Base-by-base conservation (phyloP, 2,113 vertebrate species). In the Hiodon alosoides region DNA sequence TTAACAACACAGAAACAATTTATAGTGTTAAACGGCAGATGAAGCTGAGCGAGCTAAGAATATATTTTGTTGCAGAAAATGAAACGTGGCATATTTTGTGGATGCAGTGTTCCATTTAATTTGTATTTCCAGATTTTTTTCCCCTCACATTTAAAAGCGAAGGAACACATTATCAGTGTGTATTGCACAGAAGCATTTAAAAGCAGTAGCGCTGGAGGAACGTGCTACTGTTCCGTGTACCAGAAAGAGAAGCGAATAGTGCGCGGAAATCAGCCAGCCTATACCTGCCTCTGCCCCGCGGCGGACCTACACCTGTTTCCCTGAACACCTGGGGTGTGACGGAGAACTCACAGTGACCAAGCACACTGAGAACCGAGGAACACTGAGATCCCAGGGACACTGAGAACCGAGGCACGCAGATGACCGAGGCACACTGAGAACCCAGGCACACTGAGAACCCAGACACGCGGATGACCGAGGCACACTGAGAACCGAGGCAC, bases 1-100 rank as follows among this genome's bases (percentile, higher is more conserved):
- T 81, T 83, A 80, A 65, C 79, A 69, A 55, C 4, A 66, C 75
- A 77, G 81, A 83, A 85, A 81, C 83, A 81, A 83, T 84, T 81
- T 80, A 61, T 71, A 69, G 47, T 73, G 64, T 78, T 73, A 78
- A 78, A 77, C 31, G 31, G 31, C 31, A 31, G 31, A 31, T 31
- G 31, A 31, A 31, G 31, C 31, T 31, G 31, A 31, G 31, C 31
- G 2, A 2, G 31, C 31, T 31, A 31, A 31, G 31, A 77, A 7
- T 17, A 58, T 70, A 58, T 8, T 74, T 54, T 67, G 3, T 48
- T 62, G 61, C 53, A 67, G 78, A 75, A 84, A 84, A 80, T 84
- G 77, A 80, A 75, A 75, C 77, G 73, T 65, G 69, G 80, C 73
- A 79, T 80, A 78, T 77, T 72, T 75, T 71, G 71, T 78, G 76